Conservation (phyloP, 2,113 vertebrate species). For the Lophochroa leadbeateri region DNA sequence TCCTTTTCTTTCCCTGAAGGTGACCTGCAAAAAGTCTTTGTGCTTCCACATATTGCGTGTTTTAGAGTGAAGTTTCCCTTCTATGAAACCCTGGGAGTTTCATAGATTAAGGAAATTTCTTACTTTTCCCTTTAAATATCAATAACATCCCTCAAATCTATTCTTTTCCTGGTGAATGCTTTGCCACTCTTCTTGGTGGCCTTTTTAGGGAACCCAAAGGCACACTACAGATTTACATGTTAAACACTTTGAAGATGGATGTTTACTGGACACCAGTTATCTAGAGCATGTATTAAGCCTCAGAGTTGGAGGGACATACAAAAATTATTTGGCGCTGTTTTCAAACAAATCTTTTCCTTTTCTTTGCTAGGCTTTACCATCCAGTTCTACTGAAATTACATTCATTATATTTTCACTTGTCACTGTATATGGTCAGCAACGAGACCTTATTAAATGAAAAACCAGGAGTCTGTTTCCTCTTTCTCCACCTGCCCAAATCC, state of each 20-base stretch:
- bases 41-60: not conserved
- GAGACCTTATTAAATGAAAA: not conserved
- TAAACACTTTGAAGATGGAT: not conserved
- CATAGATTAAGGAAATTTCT: not conserved
- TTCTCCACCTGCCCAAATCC: not conserved
- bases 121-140: not conserved
- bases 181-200: not conserved
- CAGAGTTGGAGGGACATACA: not conserved
- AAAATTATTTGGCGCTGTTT: not conserved
- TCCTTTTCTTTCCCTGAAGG: rapidly evolving
- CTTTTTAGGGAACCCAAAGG: not conserved
- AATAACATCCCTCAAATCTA: not conserved
- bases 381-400: not conserved
- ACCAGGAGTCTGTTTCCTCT: not conserved
- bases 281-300: not conserved
- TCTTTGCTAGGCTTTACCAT: not conserved
- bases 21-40: not conserved
- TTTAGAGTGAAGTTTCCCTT: not conserved
- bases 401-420: not conserved
- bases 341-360: not conserved
- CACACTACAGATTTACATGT: rapidly evolving
- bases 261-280: not conserved
- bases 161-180: not conserved
- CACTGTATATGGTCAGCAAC: not conserved
- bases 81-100: not conserved